Conservation (phyloP, 2,113 vertebrate genomes). For the Orcinus orca region DNA sequence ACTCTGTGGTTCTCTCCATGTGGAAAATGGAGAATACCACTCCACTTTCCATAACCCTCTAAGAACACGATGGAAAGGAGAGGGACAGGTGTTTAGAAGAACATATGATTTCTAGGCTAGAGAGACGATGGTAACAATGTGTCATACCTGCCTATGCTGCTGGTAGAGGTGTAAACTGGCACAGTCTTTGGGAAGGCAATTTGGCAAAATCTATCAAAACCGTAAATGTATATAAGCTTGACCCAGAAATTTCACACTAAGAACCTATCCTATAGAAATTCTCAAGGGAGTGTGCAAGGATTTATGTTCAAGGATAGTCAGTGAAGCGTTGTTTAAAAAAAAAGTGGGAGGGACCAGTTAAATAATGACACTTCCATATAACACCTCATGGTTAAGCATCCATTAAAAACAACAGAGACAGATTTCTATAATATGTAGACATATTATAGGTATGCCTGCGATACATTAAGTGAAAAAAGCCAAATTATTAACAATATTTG, state of each 20-base stretch:
- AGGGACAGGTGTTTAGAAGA: not conserved
- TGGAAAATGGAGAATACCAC: not conserved
- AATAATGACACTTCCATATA: not conserved
- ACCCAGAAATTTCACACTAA: not conserved
- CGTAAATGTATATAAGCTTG: not conserved
- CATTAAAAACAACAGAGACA: not conserved
- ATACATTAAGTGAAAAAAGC: not conserved
- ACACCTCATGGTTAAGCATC: not conserved
- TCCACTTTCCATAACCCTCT: not conserved
- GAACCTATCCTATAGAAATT: not conserved
- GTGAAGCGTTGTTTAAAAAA: not conserved
- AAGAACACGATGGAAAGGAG: not conserved
- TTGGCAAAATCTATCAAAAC: not conserved
- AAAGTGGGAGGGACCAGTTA: not conserved
- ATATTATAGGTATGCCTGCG: not conserved
- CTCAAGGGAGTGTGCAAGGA: not conserved
- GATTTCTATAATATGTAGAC: not conserved
- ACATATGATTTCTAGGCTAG: not conserved
- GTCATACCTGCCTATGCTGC: not conserved
- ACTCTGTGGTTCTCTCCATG: not conserved
- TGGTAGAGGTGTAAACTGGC: not conserved
- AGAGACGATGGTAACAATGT: not conserved
- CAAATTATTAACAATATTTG: not conserved
- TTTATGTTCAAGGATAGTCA: not conserved
- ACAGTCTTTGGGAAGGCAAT: not conserved